Base-by-base conservation (phyloP, 1,140 invertebrate species). In the Achroia grisella region DNA sequence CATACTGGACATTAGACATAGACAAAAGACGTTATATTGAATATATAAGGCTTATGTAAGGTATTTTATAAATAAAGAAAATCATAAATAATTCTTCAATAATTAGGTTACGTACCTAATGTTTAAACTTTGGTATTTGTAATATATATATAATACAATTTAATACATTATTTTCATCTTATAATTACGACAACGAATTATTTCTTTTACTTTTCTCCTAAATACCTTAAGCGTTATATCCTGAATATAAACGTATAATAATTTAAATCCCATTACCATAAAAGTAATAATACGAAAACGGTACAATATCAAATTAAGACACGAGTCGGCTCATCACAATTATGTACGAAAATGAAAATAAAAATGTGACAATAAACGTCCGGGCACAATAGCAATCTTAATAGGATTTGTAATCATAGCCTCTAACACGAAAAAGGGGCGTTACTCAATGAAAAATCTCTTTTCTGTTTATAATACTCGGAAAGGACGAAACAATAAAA, bases 361-460 rank as follows among this genome's bases (percentile, higher is more conserved):
- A 71, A 75, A 75, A 66, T 64, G 50, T 45, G 52, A 70, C 51
- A 68, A 66, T 61, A 54, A 51, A 36, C 31, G 61, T 39, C 39
- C 44, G 36, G 54, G 51, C 54, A 69, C 63, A 71, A 74, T 61
- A 52, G 50, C 46, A 30, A 36, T 52, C 49, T 57, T 71, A 67
- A 76, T 66, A 72, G 65, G 69, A 70, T 75, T 75, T 62, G 68
- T 70, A 63, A 77, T 71, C 62, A 61, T 42, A 37, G 52, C 48
- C 44, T 28, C 45, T 31, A 53, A 62, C 64, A 62, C 50, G 62
- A 53, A 61, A 66, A 56, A 59, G 45, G 60, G 52, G 57, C 60
- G 62, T 73, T 62, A 62, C 68, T 73, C 67, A 70, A 73, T 75
- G 61, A 73, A 71, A 72, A 70, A 73, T 66, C 60, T 64, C 59